Conservation (phyloP, 53 echinoderm and acorn worm species). For the Hippasteria phrygiana region DNA sequence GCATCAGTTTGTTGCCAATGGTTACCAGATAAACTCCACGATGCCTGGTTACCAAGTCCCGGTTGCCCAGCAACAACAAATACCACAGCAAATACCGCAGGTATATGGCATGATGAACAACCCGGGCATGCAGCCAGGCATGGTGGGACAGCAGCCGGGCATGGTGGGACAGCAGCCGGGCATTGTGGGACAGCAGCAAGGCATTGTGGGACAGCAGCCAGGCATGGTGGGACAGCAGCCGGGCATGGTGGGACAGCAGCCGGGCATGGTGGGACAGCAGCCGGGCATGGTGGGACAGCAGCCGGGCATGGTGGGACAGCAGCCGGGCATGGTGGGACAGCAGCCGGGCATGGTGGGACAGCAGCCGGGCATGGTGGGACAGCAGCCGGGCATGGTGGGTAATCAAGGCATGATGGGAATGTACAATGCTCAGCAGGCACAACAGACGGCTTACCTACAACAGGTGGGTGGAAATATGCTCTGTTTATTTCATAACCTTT, state of each 20-base stretch:
- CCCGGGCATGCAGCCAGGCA: conserved; percentile 37
- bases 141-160: conserved; percentile 43
- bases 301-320: background rate
- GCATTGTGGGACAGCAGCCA: background rate
- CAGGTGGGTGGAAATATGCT: conserved; percentile 47
- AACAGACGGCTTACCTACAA: conserved; percentile 63
- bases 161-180: conserved; percentile 45
- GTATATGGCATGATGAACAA: conserved; percentile 32
- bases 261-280: conserved; percentile 57
- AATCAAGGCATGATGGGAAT: conserved; percentile 62
- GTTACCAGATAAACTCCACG: conserved; percentile 44
- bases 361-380: conserved; percentile 52
- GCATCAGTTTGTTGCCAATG: conserved; percentile 39
- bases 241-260: conserved; percentile 51
- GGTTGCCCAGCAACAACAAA: conserved; percentile 26
- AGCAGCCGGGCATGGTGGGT: conserved; percentile 59
- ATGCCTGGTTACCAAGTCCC: conserved; percentile 33
- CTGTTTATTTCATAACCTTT: background rate
- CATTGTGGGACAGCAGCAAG: conserved; percentile 56
- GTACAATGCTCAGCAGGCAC: conserved; percentile 22
- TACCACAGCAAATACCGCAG: background rate
- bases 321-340: conserved; percentile 5
- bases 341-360: conserved; percentile 59
- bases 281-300: conserved; percentile 57
- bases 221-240: conserved; percentile 30